Base-by-base conservation (phyloP, 2,888 invertebrate species). In the Philopedon plagiatum region DNA sequence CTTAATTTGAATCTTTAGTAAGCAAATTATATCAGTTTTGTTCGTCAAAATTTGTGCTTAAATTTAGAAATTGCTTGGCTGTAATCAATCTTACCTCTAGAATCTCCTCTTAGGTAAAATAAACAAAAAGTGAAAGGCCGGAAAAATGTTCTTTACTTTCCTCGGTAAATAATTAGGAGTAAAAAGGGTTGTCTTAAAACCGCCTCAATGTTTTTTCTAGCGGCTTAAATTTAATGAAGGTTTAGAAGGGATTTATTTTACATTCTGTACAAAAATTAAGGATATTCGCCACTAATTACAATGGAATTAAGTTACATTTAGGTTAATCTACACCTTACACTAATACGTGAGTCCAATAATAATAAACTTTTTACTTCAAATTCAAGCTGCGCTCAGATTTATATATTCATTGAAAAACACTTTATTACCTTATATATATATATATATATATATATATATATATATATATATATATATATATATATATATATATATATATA, bases 161-260 rank as follows among this genome's bases (percentile, higher is more conserved):
- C 44, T 44, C 9, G n/a, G 44, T 44, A 44, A 44, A 44, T 44
- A 44, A 44, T 44, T 44, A 44, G 44, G 44, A 44, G 44, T 44
- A 44, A 44, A 19, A 44, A 44, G 44, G 44, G 44, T 44, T 44
- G 44, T 44, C 19, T 18, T 44, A 44, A 44, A 44, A 44, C 44
- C 44, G 19, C 44, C 44, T 18, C 44, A 19, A 4, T 18, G 19
- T 44, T 44, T 44, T 44, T 44, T 29, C 9, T 44, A 9, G 19
- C 19, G 44, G 44, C 44, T 44, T 44, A 18, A 9, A 18, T 44
- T 44, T 44, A 44, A 44, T 18, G 19, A 44, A 19, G 19, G 44
- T 44, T 39, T 44, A 44, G 13, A 11, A 8, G 5, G 19, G 44
- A 44, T 44, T 44, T 44, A 44, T 19, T 19, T 44, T 39, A 15